Evolutionary conservation across 2,113 vertebrate genomes (phyloP), one percentile per base, ranked within the genome.

Genomic region (Progne subis): DNA sequence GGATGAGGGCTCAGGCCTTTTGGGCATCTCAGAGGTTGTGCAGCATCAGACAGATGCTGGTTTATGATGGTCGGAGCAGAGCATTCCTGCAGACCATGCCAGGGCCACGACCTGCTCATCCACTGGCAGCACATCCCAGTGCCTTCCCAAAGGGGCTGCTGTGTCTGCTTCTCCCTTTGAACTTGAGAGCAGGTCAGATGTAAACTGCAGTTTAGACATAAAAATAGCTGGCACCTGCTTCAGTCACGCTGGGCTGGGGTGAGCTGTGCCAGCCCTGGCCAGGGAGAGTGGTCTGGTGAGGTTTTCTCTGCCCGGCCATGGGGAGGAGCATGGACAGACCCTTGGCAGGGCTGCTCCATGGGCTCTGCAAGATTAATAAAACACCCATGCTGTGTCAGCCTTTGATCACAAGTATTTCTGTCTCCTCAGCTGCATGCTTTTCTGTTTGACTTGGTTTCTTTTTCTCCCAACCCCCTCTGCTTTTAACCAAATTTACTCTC

Each of bases 201-300:
- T 32, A 21, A 83, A 41, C n/a, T 23, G 34, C 46, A 39, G 21
- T 64, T 78, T 43, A 25, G 85, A n/a, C 59, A 20, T 28, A 95
- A 95, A 95, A 96, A 94, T 91, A 96, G 79, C 88, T 76, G 77
- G 86, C 94, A 96, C 82, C 95, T 96, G 90, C 92, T 83, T n/a
- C 68, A 39, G 76, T 92, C 88, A 34, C 0, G 7, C 84, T 57
- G 81, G 39, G 68, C 69, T 44, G 65, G 65, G 88, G 26, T 82
- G 75, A 90, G 59, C 63, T 47, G 60, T 85, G 83, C 77, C 90
- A 84, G 63, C 77, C 46, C 28, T 5, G 53, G 29, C 31, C 32
- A 24, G 5, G 4, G 2, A 63, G 29, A 31, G 55, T 0, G 10
- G 2, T 56, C 92, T 69, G 72, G 29, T 55, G 81, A 76, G 87